A percentile compares a stretch with the other conserved stretches of the same genome.
Conservation (phyloP, 1,140 invertebrate genomes). For the Octopus bimaculoides region DNA sequence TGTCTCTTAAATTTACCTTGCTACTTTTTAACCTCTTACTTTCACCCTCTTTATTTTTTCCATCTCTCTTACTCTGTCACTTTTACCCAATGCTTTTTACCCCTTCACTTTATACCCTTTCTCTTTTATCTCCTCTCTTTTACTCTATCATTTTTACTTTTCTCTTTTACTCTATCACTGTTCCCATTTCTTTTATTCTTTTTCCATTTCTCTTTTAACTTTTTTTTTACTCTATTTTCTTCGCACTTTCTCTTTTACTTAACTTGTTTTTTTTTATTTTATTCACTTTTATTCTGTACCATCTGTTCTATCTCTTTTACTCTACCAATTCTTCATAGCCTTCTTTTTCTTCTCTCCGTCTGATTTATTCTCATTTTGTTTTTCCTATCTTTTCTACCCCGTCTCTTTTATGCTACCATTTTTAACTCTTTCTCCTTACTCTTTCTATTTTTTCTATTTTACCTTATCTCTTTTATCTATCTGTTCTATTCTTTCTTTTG, state of each 20-base stretch:
- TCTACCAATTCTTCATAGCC: not conserved
- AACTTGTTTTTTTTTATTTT: not conserved
- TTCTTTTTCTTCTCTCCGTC: not conserved
- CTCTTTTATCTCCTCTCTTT: not conserved
- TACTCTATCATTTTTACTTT: not conserved
- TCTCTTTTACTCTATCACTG: not conserved
- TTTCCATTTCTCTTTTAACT: not conserved
- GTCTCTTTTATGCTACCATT: not conserved
- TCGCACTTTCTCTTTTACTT: not conserved
- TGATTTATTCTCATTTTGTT: not conserved
- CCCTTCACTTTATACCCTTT: not conserved
- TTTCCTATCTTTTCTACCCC: constrained; percentile 12
- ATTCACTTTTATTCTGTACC: not conserved
- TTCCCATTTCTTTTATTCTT: not conserved
- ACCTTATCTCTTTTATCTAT: constrained; percentile 13
- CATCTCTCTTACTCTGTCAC: not conserved
- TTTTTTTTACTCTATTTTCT: not conserved
- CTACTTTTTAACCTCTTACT: not conserved
- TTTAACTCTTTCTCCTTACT: constrained; percentile 2
- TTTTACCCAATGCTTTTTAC: not conserved
- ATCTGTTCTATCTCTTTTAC: not conserved
- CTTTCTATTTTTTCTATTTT: constrained; percentile 4
- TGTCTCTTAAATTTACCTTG: not conserved
- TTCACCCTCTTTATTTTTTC: not conserved
- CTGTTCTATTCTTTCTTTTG: constrained; percentile 7